Evolutionary conservation across 2,888 invertebrate genomes (phyloP).

Genomic region (Vesta saturnalis): DNA sequence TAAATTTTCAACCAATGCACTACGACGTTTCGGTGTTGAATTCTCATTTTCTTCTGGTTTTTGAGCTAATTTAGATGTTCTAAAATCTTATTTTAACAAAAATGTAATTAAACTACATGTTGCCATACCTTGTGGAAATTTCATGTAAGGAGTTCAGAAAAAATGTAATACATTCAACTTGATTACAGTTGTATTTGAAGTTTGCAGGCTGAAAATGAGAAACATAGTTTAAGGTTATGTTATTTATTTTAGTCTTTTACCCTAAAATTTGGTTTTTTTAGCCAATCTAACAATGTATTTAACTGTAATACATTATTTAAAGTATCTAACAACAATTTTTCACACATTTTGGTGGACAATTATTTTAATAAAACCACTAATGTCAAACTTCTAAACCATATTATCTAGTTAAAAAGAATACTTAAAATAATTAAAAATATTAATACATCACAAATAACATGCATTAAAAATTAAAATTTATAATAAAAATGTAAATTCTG

Average conservation of each 20-base stretch:
- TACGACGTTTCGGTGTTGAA: not conserved
- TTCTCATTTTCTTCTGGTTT: not conserved
- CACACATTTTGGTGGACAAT: conserved; percentile 4
- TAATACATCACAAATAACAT: too few relatives aligned
- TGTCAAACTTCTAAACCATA: too few relatives aligned
- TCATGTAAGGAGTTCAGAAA: conserved; percentile 59
- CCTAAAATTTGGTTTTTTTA: not conserved
- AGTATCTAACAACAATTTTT: not conserved
- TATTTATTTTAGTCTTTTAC: not conserved
- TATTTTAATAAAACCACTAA: not conserved
- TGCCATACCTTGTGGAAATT: conserved; percentile 51
- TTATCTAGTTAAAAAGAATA: too few relatives aligned
- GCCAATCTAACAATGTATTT: not conserved
- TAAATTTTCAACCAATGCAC: conserved; percentile 12
- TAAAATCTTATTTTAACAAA: not conserved
- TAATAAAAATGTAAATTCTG: too few relatives aligned
- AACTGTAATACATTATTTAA: not conserved
- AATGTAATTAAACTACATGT: not conserved
- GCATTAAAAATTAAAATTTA: too few relatives aligned
- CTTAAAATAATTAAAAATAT: too few relatives aligned
- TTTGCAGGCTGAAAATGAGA: not conserved
- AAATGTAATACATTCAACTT: conserved; percentile 55
- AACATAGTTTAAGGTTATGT: not conserved
- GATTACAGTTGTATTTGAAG: conserved; percentile 44
- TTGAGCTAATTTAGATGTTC: not conserved